Evolutionary conservation across 2,113 vertebrate species (phyloP).

Genomic region (Sturnus vulgaris): DNA sequence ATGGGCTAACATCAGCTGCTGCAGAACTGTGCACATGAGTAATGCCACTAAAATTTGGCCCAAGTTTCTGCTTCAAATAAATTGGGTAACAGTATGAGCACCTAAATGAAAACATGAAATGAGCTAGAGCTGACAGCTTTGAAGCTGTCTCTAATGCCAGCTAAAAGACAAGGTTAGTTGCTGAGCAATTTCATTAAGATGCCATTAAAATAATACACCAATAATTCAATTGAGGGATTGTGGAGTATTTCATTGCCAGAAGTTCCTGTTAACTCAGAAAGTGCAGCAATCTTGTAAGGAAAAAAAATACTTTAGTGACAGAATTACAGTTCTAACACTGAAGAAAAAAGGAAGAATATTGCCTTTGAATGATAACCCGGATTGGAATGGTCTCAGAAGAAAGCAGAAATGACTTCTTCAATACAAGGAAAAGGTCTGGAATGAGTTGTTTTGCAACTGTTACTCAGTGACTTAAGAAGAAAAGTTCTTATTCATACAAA

Average conservation of each 20-base stretch:
- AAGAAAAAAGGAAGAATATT: background rate
- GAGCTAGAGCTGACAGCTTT: background rate
- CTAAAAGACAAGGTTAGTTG: constrained; percentile 40
- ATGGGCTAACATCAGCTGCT: background rate
- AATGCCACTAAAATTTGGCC: background rate
- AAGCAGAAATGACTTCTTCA: background rate
- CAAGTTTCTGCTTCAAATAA: background rate
- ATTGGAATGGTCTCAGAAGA: background rate
- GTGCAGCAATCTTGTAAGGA: background rate
- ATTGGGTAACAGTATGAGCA: background rate
- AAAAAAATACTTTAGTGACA: background rate
- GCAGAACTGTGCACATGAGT: background rate
- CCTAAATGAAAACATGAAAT: background rate
- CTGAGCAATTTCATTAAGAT: constrained; percentile 45
- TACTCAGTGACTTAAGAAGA: background rate
- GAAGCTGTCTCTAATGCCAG: background rate
- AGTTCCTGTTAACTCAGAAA: constrained; percentile 27
- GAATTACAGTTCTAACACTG: background rate
- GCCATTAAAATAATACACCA: constrained; percentile 35
- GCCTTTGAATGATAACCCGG: background rate
- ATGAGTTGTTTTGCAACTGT: background rate
- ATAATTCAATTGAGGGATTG: constrained; percentile 21
- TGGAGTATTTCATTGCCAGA: background rate
- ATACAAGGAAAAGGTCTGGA: background rate
- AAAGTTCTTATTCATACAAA: background rate